phyloP scores from a whole-genome alignment of 1,140 invertebrate species.

The Acyrthosiphon pisum region DNA sequence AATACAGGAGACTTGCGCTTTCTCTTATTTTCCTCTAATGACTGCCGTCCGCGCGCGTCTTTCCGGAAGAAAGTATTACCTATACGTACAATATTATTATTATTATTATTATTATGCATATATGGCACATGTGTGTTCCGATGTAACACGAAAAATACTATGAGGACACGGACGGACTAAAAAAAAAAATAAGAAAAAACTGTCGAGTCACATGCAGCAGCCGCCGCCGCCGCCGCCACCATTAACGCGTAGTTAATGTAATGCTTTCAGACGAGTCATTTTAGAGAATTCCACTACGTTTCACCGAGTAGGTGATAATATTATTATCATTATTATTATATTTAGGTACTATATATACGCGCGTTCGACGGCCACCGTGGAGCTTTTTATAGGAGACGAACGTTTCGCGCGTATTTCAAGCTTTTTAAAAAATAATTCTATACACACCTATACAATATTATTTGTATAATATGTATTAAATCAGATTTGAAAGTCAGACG shows the following conservation, averaged over 20 bases:
- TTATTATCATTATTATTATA: not conserved
- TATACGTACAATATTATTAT: not conserved
- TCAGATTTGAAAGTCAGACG: not conserved
- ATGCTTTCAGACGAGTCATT: conserved; percentile 29
- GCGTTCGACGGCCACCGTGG: not conserved
- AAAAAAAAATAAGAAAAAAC: not conserved
- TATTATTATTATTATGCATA: not conserved
- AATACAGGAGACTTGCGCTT: not conserved
- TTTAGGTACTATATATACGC: not conserved
- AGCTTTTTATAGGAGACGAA: not conserved
- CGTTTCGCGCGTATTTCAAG: not conserved
- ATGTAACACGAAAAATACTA: conserved; percentile 13
- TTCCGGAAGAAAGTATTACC: conserved; percentile 51
- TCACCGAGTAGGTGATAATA: not conserved
- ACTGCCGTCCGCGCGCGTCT: conserved; percentile 37
- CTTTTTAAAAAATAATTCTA: not conserved
- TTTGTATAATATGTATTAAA: not conserved
- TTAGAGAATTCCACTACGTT: conserved; percentile 13
- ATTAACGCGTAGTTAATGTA: not conserved
- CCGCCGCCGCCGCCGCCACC: not conserved
- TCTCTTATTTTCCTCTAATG: conserved; percentile 51
- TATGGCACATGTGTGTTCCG: not conserved
- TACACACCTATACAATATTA: not conserved
- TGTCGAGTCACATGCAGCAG: not conserved
- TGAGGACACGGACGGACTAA: not conserved